A percentile compares a stretch with the other conserved stretches of the same genome.
Conservation (phyloP, 2,888 invertebrate species). For the Agonopterix subpropinquella region DNA sequence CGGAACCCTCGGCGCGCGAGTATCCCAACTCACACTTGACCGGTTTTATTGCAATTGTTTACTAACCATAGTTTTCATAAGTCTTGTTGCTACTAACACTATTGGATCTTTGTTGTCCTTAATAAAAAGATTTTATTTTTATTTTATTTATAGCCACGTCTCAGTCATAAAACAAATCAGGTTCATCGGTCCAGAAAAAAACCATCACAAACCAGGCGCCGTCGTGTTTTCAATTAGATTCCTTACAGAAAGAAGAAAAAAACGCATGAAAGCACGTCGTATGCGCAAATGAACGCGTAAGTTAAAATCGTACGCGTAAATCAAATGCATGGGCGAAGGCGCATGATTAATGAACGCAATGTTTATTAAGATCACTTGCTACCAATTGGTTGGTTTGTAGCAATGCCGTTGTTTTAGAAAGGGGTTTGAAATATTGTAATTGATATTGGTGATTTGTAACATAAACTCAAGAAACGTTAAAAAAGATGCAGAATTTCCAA, state of each 20-base stretch:
- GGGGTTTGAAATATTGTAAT: too few relatives aligned
- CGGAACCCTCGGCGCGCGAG: too few relatives aligned
- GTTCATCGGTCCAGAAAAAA: neutral
- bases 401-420: too few relatives aligned
- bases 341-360: constrained; percentile 34
- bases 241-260: neutral
- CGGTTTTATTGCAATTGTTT: too few relatives aligned
- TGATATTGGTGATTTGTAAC: too few relatives aligned
- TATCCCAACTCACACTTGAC: too few relatives aligned
- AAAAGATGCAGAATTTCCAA: too few relatives aligned
- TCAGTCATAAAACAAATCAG: neutral
- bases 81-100: too few relatives aligned
- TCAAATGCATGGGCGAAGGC: constrained; percentile 34
- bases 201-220: neutral
- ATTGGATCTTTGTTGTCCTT: too few relatives aligned
- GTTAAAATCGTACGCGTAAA: constrained; percentile 48
- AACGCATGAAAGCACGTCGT: neutral
- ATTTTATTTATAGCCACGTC: neutral
- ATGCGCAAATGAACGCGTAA: constrained; percentile 44
- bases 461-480: too few relatives aligned
- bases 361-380: neutral
- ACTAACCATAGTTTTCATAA: too few relatives aligned
- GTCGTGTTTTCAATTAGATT: constrained; percentile 6
- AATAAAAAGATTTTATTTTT: neutral
- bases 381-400: too few relatives aligned